Evolutionary conservation across 1,140 invertebrate species (phyloP), one percentile per base, ranked within the genome.

Genomic region (Spodoptera litura): DNA sequence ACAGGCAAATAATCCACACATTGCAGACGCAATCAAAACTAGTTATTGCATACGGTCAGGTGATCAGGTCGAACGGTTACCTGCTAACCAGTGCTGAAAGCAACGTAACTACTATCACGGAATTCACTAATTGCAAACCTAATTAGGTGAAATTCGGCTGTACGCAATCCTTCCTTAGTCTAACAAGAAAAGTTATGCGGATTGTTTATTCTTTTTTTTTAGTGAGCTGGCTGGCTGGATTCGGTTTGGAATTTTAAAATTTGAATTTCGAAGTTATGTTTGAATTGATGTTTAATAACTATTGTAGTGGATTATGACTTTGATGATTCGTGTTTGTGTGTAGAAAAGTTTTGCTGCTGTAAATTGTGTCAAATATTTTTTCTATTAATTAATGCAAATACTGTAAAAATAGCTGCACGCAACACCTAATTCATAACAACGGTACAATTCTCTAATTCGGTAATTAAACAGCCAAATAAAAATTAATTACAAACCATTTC

Each of bases 21-120:
- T 52, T 59, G 12, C 20, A 73, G 49, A 38, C n/a, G 66, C 66
- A 51, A 70, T 66, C 35, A 52, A 10, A 70, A 70, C 66, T 13
- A 52, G 66, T 70, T 70, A 20, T 68, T 53, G 66, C 66, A 70
- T 70, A 8, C 44, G 44, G 49, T 70, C 66, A 53, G 44, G 66
- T 70, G 66, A 52, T 70, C 66, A 70, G 66, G 66, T 70, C 66
- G 49, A 53, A 49, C 15, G 62, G 49, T 70, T 70, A 70, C 66
- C 49, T 64, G 61, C 35, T 31, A 20, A 70, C 44, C 49, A 53
- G 66, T 70, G 66, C 66, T 70, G 66, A 70, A 70, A 70, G 35
- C 66, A n/a, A 70, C 52, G 66, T 70, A 70, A 70, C 66, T 52
- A 27, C 44, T 70, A 70, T 70, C 66, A 70, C 66, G 66, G 66